These are phyloP conservation scores for Piezodorus guildinii DNA, from an alignment of 1,140 invertebrate species.

Conservation along the genomic window DNA sequence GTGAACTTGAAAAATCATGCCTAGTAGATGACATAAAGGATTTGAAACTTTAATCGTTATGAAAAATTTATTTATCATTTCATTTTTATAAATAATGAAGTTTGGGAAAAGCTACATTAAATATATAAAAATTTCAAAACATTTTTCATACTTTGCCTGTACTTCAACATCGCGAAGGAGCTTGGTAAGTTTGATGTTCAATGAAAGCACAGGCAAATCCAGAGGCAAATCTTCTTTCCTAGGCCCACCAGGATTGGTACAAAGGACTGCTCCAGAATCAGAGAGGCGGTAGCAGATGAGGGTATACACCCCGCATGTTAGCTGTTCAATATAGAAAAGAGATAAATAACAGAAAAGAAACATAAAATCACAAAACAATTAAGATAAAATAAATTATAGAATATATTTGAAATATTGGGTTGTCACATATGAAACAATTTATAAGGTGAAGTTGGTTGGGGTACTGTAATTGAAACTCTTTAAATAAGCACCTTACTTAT, in stretches of 20 bases:
- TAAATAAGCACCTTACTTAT: too few relatives aligned
- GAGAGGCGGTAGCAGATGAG: constrained; percentile 78
- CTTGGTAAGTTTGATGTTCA: constrained; percentile 63
- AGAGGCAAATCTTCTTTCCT: constrained; percentile 42
- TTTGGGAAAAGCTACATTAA: too few relatives aligned
- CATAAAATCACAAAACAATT: background rate
- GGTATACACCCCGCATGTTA: constrained; percentile 75
- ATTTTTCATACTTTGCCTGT: constrained; percentile 65
- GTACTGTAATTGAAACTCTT: too few relatives aligned
- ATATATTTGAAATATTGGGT: too few relatives aligned
- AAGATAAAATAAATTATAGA: background rate
- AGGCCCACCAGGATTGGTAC: constrained; percentile 48
- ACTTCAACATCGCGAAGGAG: constrained; percentile 87
- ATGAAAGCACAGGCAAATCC: constrained; percentile 42
- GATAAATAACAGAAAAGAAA: background rate
- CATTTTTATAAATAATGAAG: too few relatives aligned
- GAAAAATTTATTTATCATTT: too few relatives aligned
- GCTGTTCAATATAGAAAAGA: constrained; percentile 38
- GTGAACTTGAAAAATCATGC: too few relatives aligned
- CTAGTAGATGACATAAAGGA: too few relatives aligned
- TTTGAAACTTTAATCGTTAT: too few relatives aligned
- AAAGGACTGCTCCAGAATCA: constrained; percentile 48
- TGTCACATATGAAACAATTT: too few relatives aligned
- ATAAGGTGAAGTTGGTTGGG: too few relatives aligned
- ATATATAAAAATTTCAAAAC: too few relatives aligned